Base-by-base conservation (phyloP, 2,888 invertebrate genomes). In the Morpho helenor region DNA sequence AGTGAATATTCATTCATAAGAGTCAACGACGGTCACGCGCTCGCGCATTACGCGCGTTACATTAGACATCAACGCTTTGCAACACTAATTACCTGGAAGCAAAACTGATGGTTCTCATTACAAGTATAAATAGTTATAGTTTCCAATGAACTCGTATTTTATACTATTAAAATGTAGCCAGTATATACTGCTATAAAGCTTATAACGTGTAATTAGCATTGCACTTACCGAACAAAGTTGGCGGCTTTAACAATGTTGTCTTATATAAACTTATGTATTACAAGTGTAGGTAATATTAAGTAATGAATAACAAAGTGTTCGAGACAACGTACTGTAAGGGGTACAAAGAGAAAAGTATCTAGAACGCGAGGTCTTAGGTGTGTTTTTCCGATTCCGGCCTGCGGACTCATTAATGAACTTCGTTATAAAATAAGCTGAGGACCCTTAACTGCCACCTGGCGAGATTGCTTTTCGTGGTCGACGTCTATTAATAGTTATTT, bases 381-480 rank as follows among this genome's bases (percentile, higher is more conserved):
- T 74, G 74, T 76, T 74, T 79, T 82, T 75, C 74, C 69, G 62
- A 66, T 69, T 64, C 61, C 61, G 62, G 62, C 66, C 63, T 61
- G 61, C 60, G 63, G 57, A 63, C 72, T 77, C 79, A 80, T 86
- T 87, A 87, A 87, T 82, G 84, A 84, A 79, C 77, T 82, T 80
- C 77, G 84, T 85, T 86, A 87, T 87, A 87, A 87, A 87, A 83
- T 83, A 82, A 80, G 78, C 75, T 74, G 80, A 83, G 79, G 78
- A 83, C 80, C 77, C 80, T 86, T 83, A 87, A 82, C 82, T 85
- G 83, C 84, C 85, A 84, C 80, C 77, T 78, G 70, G 78, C 72
- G 79, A 86, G 82, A 88, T 88, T 87, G 84, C 84, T 86, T 87
- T 85, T 85, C 85, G 87, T 84, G 84, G 85, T 84, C 78, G 80